Evolutionary conservation across 2,888 invertebrate genomes (phyloP).

Genomic region (Mechanitis mazaeus): DNA sequence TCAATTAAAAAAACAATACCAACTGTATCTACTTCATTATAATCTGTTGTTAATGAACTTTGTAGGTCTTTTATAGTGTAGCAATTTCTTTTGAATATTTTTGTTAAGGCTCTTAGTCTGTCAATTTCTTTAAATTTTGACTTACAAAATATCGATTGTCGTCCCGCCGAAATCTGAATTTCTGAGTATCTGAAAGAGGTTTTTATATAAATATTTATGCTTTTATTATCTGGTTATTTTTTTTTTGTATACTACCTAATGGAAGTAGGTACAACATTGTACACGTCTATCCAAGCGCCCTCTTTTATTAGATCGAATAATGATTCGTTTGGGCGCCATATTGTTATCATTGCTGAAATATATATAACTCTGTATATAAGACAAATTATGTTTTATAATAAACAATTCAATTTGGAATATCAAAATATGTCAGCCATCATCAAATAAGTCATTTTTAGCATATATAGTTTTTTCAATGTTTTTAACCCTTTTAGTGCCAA

Average conservation of each 20-base stretch:
- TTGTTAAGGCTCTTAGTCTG: constrained; percentile 31
- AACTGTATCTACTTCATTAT: constrained; percentile 84
- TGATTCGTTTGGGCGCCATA: constrained; percentile 84
- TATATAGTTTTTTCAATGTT: too few species aligned
- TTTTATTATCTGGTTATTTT: background rate
- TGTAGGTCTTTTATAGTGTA: constrained; percentile 66
- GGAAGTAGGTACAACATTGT: constrained; percentile 75
- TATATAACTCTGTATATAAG: background rate
- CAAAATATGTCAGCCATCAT: too few species aligned
- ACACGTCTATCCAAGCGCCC: constrained; percentile 76
- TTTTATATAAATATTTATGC: constrained; percentile 6
- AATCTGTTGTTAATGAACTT: constrained; percentile 51
- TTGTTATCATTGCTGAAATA: constrained; percentile 70
- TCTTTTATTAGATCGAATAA: constrained; percentile 78
- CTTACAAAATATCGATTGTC: constrained; percentile 64
- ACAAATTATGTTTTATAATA: too few species aligned
- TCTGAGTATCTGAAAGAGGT: constrained; percentile 62
- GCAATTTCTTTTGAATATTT: constrained; percentile 51
- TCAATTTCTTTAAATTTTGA: constrained; percentile 43
- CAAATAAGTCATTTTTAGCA: too few species aligned
- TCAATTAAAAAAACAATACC: constrained; percentile 80
- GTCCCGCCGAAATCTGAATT: constrained; percentile 74
- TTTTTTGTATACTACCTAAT: constrained; percentile 43
- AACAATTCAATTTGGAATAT: too few species aligned
- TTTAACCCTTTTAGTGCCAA: too few species aligned